Evolutionary conservation across 2,888 invertebrate species (phyloP).

Genomic region (Buathra laborator): DNA sequence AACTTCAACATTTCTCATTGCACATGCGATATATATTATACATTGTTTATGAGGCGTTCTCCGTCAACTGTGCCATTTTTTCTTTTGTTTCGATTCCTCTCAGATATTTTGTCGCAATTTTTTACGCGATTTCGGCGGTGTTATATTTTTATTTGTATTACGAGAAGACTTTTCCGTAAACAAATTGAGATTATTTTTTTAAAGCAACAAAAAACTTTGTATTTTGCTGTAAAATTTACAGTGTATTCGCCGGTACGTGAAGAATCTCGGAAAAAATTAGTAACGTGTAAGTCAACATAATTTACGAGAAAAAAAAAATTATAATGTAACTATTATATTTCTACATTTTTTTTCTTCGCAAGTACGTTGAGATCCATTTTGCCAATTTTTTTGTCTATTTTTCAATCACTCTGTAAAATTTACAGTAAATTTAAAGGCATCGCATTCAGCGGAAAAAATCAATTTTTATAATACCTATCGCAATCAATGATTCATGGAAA

Average conservation of each 20-base stretch:
- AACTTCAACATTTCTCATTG: background rate
- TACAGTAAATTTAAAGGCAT: too few relatives aligned
- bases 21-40: background rate
- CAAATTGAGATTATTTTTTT: background rate
- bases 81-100: too few relatives aligned
- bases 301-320: background rate
- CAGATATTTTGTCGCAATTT: too few relatives aligned
- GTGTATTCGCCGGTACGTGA: background rate
- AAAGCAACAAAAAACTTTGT: background rate
- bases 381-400: too few relatives aligned
- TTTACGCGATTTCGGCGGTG: background rate
- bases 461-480: too few relatives aligned
- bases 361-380: too few relatives aligned
- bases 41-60: too few relatives aligned
- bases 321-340: background rate
- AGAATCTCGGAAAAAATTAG: background rate
- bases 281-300: background rate
- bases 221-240: conserved; percentile 2
- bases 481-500: too few relatives aligned
- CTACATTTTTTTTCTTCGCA: too few relatives aligned
- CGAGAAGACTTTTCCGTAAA: background rate
- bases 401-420: too few relatives aligned
- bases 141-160: background rate
- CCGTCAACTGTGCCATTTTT: too few relatives aligned
- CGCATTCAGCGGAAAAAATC: too few relatives aligned